These are phyloP conservation scores for Eugnorisma glareosa DNA, from an alignment of 2,888 invertebrate species.

Conservation along the genomic window DNA sequence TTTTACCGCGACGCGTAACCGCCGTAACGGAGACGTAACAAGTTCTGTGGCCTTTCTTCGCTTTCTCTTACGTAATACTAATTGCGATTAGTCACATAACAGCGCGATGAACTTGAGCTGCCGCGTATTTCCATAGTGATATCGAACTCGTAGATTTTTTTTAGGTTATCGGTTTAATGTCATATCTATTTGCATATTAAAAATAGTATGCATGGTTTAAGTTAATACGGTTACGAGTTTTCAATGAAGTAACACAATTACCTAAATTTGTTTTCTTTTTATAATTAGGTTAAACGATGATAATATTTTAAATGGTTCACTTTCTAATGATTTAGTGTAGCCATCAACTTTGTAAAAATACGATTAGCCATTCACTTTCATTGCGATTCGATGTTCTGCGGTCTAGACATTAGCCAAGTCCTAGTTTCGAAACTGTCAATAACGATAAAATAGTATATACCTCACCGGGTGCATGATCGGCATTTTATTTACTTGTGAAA, in stretches of 20 bases:
- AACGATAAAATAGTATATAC: constrained; percentile 37
- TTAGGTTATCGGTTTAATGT: constrained; percentile 48
- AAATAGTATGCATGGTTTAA: constrained; percentile 4
- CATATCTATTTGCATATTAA: constrained; percentile 21
- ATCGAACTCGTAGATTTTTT: constrained; percentile 68
- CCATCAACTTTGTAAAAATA: constrained; percentile 47
- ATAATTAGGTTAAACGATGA: constrained; percentile 9
- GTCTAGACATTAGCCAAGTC: constrained; percentile 74
- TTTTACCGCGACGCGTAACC: constrained; percentile 88
- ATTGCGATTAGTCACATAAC: constrained; percentile 87
- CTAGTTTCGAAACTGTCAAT: constrained; percentile 70
- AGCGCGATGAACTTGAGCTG: constrained; percentile 85
- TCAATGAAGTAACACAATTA: constrained; percentile 7
- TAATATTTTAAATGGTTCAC: constrained; percentile 2
- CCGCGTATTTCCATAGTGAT: constrained; percentile 51
- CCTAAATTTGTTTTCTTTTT: not conserved
- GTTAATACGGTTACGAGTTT: not conserved
- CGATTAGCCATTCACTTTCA: constrained; percentile 67
- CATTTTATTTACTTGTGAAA: constrained; percentile 14
- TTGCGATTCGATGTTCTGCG: constrained; percentile 67
- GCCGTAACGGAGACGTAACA: constrained; percentile 85
- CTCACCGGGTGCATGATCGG: not conserved
- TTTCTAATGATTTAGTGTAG: constrained; percentile 7
- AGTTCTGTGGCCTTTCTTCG: constrained; percentile 87
- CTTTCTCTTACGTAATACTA: constrained; percentile 89